Base-by-base conservation (phyloP, 2,888 invertebrate species). In the Apotomis turbidana region DNA sequence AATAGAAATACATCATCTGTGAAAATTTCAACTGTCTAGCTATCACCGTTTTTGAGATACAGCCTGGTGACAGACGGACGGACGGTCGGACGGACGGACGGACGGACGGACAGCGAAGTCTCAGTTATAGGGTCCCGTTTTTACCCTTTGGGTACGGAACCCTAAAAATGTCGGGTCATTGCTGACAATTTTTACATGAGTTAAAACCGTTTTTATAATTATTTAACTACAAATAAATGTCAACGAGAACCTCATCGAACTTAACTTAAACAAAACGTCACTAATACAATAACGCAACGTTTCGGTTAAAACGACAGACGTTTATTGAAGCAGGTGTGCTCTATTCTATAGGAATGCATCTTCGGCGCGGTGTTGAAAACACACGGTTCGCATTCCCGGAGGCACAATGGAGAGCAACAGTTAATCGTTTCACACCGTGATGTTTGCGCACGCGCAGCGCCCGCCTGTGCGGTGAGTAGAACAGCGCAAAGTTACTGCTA, bases 381-480 rank as follows among this genome's bases (percentile, higher is more conserved):
- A 68, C 68, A 72, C 58, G 62, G 72, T n/a, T 59, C 58, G 75
- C 70, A 66, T 74, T 76, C 75, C 74, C 75, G 76, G 76, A 73
- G 75, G 74, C 75, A 78, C 81, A 79, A 83, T 80, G 75, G 49
- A 62, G 60, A 57, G 83, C 83, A 85, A 84, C 83, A 83, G 84
- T 86, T 83, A 81, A 82, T 78, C 76, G 70, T 63, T 82, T 80
- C 80, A 81, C 81, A 78, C 78, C 78, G 80, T 77, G 78, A 77
- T 86, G 83, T 88, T 87, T 88, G 84, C 78, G 81, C 84, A 83
- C 83, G 82, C 76, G 77, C 79, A 78, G 78, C 77, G 78, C 75
- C 78, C 75, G 75, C 79, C 41, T 41, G 44, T 13, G 61, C 61
- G 38, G 46, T 52, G 59, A 44, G 27, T 27, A 27, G 27, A 27